phyloP scores from a whole-genome alignment of 2,113 vertebrate genomes.

The Gymnogyps californianus region DNA sequence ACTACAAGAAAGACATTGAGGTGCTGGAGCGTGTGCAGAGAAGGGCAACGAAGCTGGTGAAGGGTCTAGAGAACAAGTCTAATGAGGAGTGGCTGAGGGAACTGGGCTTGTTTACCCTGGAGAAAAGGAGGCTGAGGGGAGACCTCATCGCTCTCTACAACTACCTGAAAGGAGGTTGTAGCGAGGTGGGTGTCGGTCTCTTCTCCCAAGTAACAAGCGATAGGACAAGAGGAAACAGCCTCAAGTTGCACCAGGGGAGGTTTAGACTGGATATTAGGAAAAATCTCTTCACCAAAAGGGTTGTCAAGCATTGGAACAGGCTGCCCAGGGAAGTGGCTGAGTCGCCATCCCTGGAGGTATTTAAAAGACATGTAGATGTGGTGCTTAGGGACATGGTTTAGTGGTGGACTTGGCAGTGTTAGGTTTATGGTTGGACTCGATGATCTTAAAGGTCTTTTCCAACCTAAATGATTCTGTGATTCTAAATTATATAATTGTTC shows the following conservation, averaged over 20 bases:
- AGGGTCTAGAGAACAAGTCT: background rate
- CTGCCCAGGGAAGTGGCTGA: background rate
- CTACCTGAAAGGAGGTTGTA: too few relatives aligned
- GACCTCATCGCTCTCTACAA: too few relatives aligned
- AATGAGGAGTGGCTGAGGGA: background rate
- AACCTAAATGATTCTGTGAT: background rate
- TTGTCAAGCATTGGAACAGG: too few relatives aligned
- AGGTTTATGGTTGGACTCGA: background rate
- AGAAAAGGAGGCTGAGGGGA: too few relatives aligned
- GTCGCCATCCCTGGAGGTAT: background rate
- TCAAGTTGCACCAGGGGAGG: too few relatives aligned
- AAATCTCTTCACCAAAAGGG: too few relatives aligned
- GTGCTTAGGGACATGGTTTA: background rate
- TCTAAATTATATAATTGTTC: background rate
- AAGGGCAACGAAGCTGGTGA: background rate
- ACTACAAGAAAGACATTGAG: background rate
- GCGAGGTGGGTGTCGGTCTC: too few relatives aligned
- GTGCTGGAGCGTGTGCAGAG: background rate
- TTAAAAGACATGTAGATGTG: background rate
- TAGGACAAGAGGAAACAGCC: too few relatives aligned
- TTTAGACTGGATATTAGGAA: too few relatives aligned
- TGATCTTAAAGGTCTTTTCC: background rate
- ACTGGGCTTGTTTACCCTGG: background rate
- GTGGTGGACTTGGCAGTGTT: background rate
- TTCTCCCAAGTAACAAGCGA: too few relatives aligned